Evolutionary conservation across 2,113 vertebrate species (phyloP), one percentile per base, ranked within the genome.

Genomic region (Grallaria varia): DNA sequence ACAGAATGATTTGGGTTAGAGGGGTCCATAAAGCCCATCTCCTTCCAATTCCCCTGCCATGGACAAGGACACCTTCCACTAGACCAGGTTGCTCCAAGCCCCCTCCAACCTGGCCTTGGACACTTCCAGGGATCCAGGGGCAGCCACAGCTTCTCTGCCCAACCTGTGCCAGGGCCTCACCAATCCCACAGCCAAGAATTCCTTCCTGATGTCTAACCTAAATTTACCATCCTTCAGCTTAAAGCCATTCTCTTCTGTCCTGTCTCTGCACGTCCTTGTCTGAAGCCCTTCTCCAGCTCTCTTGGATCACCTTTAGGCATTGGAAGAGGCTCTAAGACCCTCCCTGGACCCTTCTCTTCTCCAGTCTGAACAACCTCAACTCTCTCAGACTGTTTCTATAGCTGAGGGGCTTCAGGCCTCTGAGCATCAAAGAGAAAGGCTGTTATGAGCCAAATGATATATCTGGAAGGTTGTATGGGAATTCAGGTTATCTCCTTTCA

Each of bases 61-160:
- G 27, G 12, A 4, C 0, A 49, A 6, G 18, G 25, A 33, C 1
- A 1, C 0, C 2, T 55, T 63, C 40, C 49, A 35, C 40, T 63
- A 4, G 3, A 8, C 25, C 30, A 62, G 12, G 25, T 3, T 55
- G 11, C 40, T 55, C 35, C 22, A 28, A 56, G 27, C n/a, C 12
- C 14, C 2, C 0, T 23, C 40, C 35, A 62, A 0, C 4, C 25
- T 24, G 35, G 7, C 22, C 25, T 49, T 33, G 14, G 22, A 37
- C 30, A 76, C 10, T 28, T 4, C 31, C 40, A 84, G 40, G 10
- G 12, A 39, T 52, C n/a, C n/a, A n/a, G 15, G 37, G 21, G 9
- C 20, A 62, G 4, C 2, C 55, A 56, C 31, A 49, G 25, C 40
- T 49, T 0, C 35, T 49, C 24, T 69, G 45, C 20, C 20, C 1